These are phyloP conservation scores for Gnathochromis pfefferi DNA, from an alignment of 2,113 vertebrate genomes.

Conservation along the genomic window DNA sequence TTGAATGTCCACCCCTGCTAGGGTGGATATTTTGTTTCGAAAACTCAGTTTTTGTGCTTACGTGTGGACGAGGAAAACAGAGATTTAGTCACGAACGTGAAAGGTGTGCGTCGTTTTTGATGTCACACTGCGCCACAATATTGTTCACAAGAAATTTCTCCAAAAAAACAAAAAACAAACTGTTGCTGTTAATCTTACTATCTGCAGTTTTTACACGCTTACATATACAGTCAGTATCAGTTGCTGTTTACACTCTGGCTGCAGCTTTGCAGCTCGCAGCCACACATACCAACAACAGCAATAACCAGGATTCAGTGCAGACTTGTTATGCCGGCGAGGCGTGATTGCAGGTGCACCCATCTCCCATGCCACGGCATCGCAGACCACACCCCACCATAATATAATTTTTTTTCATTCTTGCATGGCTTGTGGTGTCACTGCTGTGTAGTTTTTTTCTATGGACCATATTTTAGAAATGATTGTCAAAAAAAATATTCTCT, in stretches of 20 bases:
- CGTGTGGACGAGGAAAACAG: fast-evolving
- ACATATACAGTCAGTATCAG: background rate
- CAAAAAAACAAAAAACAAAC: background rate
- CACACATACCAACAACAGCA: background rate
- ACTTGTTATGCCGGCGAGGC: background rate
- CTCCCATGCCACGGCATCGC: background rate
- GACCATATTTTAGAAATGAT: background rate
- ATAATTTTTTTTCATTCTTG: background rate
- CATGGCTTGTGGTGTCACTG: background rate
- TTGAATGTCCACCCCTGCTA: background rate
- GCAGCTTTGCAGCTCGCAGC: background rate
- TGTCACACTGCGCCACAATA: background rate
- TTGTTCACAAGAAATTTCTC: background rate
- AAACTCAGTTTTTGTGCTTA: background rate
- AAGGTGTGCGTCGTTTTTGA: background rate
- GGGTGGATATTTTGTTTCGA: background rate
- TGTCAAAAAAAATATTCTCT: background rate
- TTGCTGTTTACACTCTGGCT: background rate
- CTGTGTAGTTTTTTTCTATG: background rate
- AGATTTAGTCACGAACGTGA: background rate
- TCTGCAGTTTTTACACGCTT: background rate
- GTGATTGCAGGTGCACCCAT: background rate
- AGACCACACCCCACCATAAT: background rate
- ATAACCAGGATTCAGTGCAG: background rate
- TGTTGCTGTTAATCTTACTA: background rate